Conservation (phyloP, 2,797 vertebrate genomes). For the Rhinogobio ventralis region DNA sequence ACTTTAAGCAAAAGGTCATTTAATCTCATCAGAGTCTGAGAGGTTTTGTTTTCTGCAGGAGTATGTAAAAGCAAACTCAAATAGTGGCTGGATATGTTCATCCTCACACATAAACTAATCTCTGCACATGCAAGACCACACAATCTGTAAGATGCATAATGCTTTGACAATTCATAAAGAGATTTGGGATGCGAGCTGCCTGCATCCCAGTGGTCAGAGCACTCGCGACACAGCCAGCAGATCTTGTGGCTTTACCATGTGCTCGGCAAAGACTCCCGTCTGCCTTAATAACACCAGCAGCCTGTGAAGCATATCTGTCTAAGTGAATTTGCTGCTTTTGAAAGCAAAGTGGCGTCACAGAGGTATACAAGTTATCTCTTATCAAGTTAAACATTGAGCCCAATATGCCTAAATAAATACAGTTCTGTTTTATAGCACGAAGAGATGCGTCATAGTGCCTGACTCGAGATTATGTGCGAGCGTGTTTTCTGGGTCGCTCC, state of each 20-base stretch:
- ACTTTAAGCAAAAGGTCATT: neutral
- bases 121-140: slow-evolving; percentile 31
- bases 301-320: slow-evolving; percentile 54
- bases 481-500: slow-evolving; percentile 39
- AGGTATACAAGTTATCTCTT: slow-evolving; percentile 39
- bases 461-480: neutral
- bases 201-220: slow-evolving; percentile 33
- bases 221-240: slow-evolving; percentile 13
- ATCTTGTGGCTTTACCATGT: slow-evolving; percentile 49
- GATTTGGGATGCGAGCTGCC: slow-evolving; percentile 40
- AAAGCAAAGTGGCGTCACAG: slow-evolving; percentile 30
- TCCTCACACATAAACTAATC: slow-evolving; percentile 19
- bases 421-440: slow-evolving; percentile 28
- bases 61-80: neutral
- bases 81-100: neutral
- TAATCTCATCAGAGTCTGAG: neutral
- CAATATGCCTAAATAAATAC: slow-evolving; percentile 55
- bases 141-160: slow-evolving; percentile 30
- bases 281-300: slow-evolving; percentile 56
- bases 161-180: slow-evolving; percentile 39
- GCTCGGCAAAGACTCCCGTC: slow-evolving; percentile 22
- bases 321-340: slow-evolving; percentile 61
- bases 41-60: neutral
- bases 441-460: slow-evolving; percentile 30
- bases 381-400: slow-evolving; percentile 49